These are phyloP conservation scores for Thamnaconus septentrionalis DNA, from an alignment of 2,113 vertebrate genomes.

Conservation along the genomic window DNA sequence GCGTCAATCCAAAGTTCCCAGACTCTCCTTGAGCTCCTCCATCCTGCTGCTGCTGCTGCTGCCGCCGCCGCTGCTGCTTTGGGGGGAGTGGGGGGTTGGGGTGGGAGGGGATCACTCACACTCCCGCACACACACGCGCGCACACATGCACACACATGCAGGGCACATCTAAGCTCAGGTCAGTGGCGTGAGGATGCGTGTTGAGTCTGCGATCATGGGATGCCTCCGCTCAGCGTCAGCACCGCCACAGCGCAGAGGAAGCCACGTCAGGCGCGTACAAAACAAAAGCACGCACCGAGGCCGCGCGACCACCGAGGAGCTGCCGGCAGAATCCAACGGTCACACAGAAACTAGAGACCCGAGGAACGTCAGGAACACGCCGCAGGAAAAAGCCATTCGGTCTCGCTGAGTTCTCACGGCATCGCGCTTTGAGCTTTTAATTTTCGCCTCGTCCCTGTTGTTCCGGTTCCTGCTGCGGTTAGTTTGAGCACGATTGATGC, in stretches of 20 bases:
- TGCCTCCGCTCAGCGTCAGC: slow-evolving; percentile 59
- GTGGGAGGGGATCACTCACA: slow-evolving; percentile 65
- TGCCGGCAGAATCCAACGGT: no score
- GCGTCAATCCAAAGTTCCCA: slow-evolving; percentile 80
- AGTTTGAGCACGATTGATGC: slow-evolving; percentile 9
- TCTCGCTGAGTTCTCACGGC: no score
- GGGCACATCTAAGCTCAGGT: slow-evolving; percentile 66
- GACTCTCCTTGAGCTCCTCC: slow-evolving; percentile 76
- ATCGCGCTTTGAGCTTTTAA: slow-evolving; percentile 16
- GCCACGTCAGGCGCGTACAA: slow-evolving; percentile 2
- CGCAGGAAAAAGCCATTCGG: no score
- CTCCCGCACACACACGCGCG: slow-evolving; percentile 65
- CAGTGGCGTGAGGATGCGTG: slow-evolving; percentile 72
- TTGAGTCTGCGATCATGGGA: slow-evolving; percentile 72
- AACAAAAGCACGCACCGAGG: slow-evolving; percentile 19
- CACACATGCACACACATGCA: slow-evolving; percentile 69
- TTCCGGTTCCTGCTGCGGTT: slow-evolving; percentile 23
- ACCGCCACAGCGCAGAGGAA: slow-evolving; percentile 10
- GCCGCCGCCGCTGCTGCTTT: background rate
- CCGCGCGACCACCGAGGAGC: no score
- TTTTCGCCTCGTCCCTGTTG: background rate
- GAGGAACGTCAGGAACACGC: no score
- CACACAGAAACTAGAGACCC: no score
- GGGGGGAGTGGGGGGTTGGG: background rate
- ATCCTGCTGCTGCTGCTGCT: slow-evolving; percentile 61